Evolutionary conservation across 2,113 vertebrate genomes (phyloP).

Genomic region (Erythrolamprus reginae): DNA sequence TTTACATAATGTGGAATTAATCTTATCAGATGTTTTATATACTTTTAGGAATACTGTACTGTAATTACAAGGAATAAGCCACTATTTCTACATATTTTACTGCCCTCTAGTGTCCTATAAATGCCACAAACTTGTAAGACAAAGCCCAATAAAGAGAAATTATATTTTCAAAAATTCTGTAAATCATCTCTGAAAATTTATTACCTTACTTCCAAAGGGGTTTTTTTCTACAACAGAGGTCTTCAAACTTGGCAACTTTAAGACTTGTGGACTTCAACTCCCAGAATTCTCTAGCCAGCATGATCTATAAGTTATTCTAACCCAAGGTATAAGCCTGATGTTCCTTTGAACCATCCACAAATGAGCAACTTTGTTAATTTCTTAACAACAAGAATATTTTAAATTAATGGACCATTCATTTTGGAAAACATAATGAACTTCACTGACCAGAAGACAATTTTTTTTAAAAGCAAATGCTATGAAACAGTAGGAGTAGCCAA

Average conservation of each 20-base stretch:
- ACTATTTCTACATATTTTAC: constrained; percentile 26
- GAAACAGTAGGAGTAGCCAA: background rate
- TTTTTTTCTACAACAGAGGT: background rate
- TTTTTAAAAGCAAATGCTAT: background rate
- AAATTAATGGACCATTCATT: background rate
- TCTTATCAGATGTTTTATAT: background rate
- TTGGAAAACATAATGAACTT: background rate
- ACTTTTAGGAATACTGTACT: background rate
- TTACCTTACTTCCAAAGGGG: background rate
- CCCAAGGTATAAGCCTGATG: background rate
- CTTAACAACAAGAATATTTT: background rate
- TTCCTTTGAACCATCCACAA: background rate
- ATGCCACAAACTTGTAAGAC: background rate
- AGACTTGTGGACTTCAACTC: too few relatives aligned
- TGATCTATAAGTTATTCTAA: background rate
- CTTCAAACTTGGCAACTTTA: too few relatives aligned
- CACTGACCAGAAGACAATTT: background rate
- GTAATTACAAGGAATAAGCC: background rate
- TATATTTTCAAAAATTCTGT: background rate
- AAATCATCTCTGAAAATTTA: background rate
- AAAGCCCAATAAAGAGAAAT: background rate
- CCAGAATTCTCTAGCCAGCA: too few relatives aligned
- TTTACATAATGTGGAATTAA: background rate
- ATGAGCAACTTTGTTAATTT: background rate
- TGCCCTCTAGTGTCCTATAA: constrained; percentile 43